Percentiles rank a stretch among this genome's conserved stretches.
These are phyloP conservation scores for Melanostoma scalare DNA, from an alignment of 2,888 invertebrate species.

Conservation along the genomic window DNA sequence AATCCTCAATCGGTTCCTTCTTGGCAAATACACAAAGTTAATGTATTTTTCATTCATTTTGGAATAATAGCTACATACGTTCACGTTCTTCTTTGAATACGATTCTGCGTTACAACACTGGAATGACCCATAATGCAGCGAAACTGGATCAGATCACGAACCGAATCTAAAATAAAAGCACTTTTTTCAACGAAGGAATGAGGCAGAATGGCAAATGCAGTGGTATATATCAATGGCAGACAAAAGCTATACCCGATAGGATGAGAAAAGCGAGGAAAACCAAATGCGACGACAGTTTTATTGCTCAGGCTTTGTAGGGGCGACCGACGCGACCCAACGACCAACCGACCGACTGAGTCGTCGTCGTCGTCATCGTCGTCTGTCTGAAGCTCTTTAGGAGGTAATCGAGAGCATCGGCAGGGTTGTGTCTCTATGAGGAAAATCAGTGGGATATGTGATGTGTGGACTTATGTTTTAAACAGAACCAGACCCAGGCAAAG, in stretches of 20 bases:
- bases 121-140: constrained; percentile 53
- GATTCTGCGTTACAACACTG: constrained; percentile 38
- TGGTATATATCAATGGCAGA: constrained; percentile 31
- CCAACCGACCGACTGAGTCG: background rate
- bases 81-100: background rate
- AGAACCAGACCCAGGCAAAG: background rate
- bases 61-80: background rate
- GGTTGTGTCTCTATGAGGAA: constrained; percentile 27
- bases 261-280: constrained; percentile 41
- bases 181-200: constrained; percentile 1
- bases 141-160: constrained; percentile 56
- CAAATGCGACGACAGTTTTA: constrained; percentile 62
- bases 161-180: constrained; percentile 35
- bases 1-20: constrained; percentile 36
- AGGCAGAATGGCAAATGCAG: constrained; percentile 13
- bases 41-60: constrained; percentile 7
- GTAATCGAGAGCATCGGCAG: constrained; percentile 51
- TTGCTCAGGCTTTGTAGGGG: constrained; percentile 41
- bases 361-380: background rate
- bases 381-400: constrained; percentile 40
- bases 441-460: constrained; percentile 29
- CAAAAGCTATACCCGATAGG: constrained; percentile 14
- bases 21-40: constrained; percentile 14
- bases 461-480: constrained; percentile 2
- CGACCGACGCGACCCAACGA: background rate